Base-by-base conservation (phyloP, 2,113 vertebrate species). In the Gambusia holbrooki region DNA sequence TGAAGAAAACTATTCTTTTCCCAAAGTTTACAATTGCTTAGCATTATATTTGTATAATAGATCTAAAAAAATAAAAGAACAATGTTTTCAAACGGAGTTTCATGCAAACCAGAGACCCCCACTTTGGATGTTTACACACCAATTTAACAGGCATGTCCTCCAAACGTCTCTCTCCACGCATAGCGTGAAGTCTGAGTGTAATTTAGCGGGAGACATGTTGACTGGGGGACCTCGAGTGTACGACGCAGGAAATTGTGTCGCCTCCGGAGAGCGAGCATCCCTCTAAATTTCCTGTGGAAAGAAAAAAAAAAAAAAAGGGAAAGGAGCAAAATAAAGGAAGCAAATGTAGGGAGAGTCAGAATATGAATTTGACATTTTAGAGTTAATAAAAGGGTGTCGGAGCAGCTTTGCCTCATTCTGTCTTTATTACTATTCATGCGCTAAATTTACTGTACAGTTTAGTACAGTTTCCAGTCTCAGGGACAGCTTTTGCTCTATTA, bases 331-430 rank as follows among this genome's bases (percentile, higher is more conserved):
- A 25, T 58, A 58, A n/a, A 78, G 77, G 68, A 73, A 66, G 64
- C 65, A 84, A 81, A 81, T 73, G 84, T 63, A 86, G 61, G 42
- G 77, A 77, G 67, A 77, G 35, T 60, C 17, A 32, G 74, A 65
- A 37, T 73, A 40, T 70, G 69, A 82, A 88, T 87, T 76, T 83
- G 84, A 85, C 83, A 70, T 81, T 81, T 86, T 69, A 48, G 76
- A 81, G 72, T 86, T 85, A 81, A 84, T 79, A 73, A 76, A 81
- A 88, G 63, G 65, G 79, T 84, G 90, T 91, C 90, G 82, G 83
- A 87, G 86, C 87, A 66, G 67, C 74, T 92, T 77, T 80, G 69
- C 79, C 61, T 65, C 66, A 15, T 76, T 78, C 74, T 80, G 77
- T 77, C 76, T 82, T 81, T 77, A 76, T 82, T 87, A 77, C 42